A percentile compares a stretch with the other conserved stretches of the same genome.
These are phyloP conservation scores for Drosophila murphyi DNA, from an alignment of 1,140 invertebrate species.

Conservation along the genomic window DNA sequence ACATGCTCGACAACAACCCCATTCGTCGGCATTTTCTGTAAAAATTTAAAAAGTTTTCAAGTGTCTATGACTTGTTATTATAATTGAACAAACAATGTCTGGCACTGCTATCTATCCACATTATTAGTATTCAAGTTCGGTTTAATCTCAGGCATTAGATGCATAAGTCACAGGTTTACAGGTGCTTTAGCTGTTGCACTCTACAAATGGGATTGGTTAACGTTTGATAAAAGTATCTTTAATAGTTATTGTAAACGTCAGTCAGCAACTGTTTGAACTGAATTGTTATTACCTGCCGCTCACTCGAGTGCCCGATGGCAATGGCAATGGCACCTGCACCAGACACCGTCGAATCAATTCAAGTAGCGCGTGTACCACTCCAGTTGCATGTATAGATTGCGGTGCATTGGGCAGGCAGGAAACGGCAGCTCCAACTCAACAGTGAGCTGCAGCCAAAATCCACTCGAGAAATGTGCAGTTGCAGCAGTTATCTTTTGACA, in stretches of 20 bases:
- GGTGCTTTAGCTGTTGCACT: not conserved
- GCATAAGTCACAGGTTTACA: not conserved
- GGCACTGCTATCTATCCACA: not conserved
- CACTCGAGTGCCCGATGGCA: not conserved
- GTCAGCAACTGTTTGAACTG: slow-evolving; percentile 3
- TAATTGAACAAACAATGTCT: not conserved
- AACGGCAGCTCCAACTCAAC: slow-evolving; percentile 52
- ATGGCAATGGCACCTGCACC: slow-evolving; percentile 12
- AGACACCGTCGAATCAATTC: slow-evolving; percentile 27
- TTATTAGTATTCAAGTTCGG: not conserved
- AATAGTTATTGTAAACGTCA: not conserved
- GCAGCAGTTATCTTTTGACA: slow-evolving; percentile 48
- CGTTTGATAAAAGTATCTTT: slow-evolving; percentile 27
- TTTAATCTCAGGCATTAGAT: not conserved
- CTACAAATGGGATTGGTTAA: not conserved
- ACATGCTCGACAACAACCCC: not conserved
- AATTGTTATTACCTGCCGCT: slow-evolving; percentile 24
- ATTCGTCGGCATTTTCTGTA: not conserved
- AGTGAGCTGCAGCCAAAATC: slow-evolving; percentile 42
- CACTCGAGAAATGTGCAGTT: slow-evolving; percentile 53
- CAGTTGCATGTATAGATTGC: slow-evolving; percentile 3
- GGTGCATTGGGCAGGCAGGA: slow-evolving; percentile 27
- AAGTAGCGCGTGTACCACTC: slow-evolving; percentile 44
- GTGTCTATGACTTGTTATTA: not conserved
- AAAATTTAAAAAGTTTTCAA: not conserved